Conservation (phyloP, 2,797 vertebrate species). For the Holocentrus rufus region DNA sequence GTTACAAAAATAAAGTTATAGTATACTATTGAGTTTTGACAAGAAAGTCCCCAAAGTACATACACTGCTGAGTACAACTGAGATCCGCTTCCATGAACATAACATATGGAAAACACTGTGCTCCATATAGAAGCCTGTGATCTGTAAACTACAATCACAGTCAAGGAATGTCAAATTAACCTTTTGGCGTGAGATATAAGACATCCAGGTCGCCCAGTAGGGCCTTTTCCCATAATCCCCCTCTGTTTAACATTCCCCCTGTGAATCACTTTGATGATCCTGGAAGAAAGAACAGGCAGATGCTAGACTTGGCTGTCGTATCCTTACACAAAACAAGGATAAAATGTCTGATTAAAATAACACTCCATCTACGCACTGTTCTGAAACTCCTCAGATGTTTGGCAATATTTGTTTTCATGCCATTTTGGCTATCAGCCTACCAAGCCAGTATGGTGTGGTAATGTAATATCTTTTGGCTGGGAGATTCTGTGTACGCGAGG, state of each 20-base stretch:
- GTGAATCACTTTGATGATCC: constrained; percentile 33
- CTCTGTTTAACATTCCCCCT: constrained; percentile 21
- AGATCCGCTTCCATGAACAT: constrained; percentile 12
- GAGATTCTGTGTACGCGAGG: neutral
- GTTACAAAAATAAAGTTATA: too few species aligned
- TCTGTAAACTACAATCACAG: constrained; percentile 13
- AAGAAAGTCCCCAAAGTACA: too few species aligned
- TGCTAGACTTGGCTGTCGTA: constrained; percentile 29
- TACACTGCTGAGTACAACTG: too few species aligned
- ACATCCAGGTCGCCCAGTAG: constrained; percentile 32
- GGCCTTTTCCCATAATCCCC: constrained; percentile 36
- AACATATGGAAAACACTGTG: constrained; percentile 1
- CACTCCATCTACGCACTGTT: constrained; percentile 18
- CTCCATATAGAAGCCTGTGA: constrained; percentile 16
- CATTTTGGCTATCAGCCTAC: neutral
- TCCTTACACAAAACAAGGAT: constrained; percentile 40
- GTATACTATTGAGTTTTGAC: too few species aligned
- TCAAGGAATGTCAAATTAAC: constrained; percentile 22
- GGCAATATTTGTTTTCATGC: neutral
- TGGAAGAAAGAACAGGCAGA: constrained; percentile 31
- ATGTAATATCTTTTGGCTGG: neutral
- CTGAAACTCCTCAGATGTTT: neutral
- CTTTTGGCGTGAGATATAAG: constrained; percentile 14
- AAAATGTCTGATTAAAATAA: constrained; percentile 36
- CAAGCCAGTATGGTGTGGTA: neutral